Base-by-base conservation (phyloP, 2,888 invertebrate genomes). In the Bruchidius siliquastri region DNA sequence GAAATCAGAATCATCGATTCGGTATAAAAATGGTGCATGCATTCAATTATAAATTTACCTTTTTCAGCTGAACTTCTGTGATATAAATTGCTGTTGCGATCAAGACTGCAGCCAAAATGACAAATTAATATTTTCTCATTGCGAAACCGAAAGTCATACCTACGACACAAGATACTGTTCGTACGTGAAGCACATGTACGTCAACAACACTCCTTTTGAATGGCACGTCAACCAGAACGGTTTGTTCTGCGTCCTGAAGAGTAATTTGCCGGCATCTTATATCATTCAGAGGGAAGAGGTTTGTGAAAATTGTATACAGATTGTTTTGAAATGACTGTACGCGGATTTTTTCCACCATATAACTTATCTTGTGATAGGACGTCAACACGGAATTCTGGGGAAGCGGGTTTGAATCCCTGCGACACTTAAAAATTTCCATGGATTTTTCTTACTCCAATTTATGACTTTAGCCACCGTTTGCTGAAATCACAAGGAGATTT, bases 11-110 rank as follows among this genome's bases (percentile, higher is more conserved):
- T n/a, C n/a, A n/a, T n/a, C n/a, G n/a, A n/a, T n/a, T n/a, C n/a
- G n/a, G n/a, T n/a, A n/a, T n/a, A n/a, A n/a, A n/a, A n/a, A n/a
- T n/a, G n/a, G n/a, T n/a, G n/a, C n/a, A n/a, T n/a, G n/a, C n/a
- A n/a, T n/a, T n/a, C n/a, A n/a, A n/a, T n/a, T n/a, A n/a, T n/a
- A 26, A 26, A 2, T 26, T 26, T 26, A 26, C n/a, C 72, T 10
- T 78, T 80, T 86, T 74, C 79, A 93, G 92, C 85, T 86, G 71
- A 87, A 88, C 79, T 87, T 88, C 67, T 96, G 96, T 86, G 94
- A 96, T 85, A 89, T 94, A 72, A 93, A 94, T 84, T 96, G 96
- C 83, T 96, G 95, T 83, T 96, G 96, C 85, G 96, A 96, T 84
- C 82, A 81, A 70, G 94, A 95, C 80, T 96, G 96, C 82, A 86